These are phyloP conservation scores for Lasioglossum oenotherae DNA, from an alignment of 2,888 invertebrate species.

Conservation along the genomic window DNA sequence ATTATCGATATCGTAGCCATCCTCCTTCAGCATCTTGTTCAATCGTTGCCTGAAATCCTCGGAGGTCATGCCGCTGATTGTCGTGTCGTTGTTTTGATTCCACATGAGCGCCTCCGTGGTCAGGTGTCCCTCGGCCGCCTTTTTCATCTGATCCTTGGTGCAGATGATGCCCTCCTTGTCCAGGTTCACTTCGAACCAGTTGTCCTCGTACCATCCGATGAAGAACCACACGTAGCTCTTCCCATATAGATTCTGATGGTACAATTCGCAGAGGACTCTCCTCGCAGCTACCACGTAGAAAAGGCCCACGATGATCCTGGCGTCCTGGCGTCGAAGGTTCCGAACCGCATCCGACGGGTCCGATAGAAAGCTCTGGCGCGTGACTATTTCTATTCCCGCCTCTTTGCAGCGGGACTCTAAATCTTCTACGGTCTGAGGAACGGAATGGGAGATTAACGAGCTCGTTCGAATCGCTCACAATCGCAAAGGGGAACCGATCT, in stretches of 20 bases:
- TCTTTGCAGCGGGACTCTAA: slow-evolving; percentile 97
- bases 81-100: slow-evolving; percentile 97
- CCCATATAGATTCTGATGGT: slow-evolving; percentile 96
- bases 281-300: slow-evolving; percentile 99
- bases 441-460: background rate
- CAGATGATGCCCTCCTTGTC: slow-evolving; percentile 96
- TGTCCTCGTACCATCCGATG: slow-evolving; percentile 99
- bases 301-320: slow-evolving; percentile 98
- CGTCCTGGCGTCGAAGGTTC: slow-evolving; percentile 97
- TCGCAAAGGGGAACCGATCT: slow-evolving; percentile 76
- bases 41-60: slow-evolving; percentile 95
- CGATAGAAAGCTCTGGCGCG: slow-evolving; percentile 97
- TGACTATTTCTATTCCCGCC: slow-evolving; percentile 97
- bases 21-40: slow-evolving; percentile 91
- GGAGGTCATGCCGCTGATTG: slow-evolving; percentile 98
- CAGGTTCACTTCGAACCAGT: slow-evolving; percentile 97
- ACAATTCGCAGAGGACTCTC: slow-evolving; percentile 98
- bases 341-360: slow-evolving; percentile 98
- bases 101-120: slow-evolving; percentile 99
- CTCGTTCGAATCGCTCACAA: background rate
- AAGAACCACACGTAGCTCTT: slow-evolving; percentile 99
- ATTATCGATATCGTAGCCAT: slow-evolving; percentile 94
- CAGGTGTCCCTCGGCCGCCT: slow-evolving; percentile 98
- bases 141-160: slow-evolving; percentile 95
- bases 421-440: slow-evolving; percentile 95